Evolutionary conservation across 2,888 invertebrate species (phyloP).

Genomic region (Willowsia nigromaculata): DNA sequence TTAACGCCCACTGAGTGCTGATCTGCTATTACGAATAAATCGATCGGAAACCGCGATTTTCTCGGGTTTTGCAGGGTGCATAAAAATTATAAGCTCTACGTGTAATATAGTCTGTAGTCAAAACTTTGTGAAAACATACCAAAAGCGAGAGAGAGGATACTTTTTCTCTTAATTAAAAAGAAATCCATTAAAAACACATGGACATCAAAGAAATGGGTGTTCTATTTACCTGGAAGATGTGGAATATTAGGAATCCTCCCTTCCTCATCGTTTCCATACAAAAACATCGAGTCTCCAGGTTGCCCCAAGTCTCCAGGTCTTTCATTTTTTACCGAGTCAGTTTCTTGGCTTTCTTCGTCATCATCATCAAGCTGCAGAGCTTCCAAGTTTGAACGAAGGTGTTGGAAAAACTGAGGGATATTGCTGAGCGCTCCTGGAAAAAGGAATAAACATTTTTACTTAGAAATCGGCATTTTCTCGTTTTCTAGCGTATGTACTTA

Average conservation of each 20-base stretch:
- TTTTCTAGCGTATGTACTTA: too few relatives aligned
- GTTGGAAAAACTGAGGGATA: conserved; percentile 73
- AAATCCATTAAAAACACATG: neutral
- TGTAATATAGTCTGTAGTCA: too few relatives aligned
- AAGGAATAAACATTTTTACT: too few relatives aligned
- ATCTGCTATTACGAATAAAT: too few relatives aligned
- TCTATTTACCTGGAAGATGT: conserved; percentile 27
- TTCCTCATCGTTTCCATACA: conserved; percentile 49
- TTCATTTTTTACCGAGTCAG: neutral
- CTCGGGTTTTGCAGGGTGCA: too few relatives aligned
- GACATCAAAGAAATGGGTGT: neutral
- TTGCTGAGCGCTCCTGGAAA: conserved; percentile 73
- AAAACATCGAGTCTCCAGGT: conserved; percentile 16
- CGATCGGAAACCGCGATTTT: too few relatives aligned
- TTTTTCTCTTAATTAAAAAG: neutral
- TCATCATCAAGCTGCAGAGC: conserved; percentile 73
- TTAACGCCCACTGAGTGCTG: too few relatives aligned
- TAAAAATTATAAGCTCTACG: too few relatives aligned
- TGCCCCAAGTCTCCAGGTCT: conserved; percentile 21
- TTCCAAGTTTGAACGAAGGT: conserved; percentile 73
- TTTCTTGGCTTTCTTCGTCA: conserved; percentile 28
- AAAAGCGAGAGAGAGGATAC: too few relatives aligned
- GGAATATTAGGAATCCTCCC: conserved; percentile 14
- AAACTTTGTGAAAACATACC: too few relatives aligned
- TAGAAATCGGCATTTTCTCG: neutral